Base-by-base conservation (phyloP, 2,113 vertebrate genomes). In the Rhinolophus sinicus region DNA sequence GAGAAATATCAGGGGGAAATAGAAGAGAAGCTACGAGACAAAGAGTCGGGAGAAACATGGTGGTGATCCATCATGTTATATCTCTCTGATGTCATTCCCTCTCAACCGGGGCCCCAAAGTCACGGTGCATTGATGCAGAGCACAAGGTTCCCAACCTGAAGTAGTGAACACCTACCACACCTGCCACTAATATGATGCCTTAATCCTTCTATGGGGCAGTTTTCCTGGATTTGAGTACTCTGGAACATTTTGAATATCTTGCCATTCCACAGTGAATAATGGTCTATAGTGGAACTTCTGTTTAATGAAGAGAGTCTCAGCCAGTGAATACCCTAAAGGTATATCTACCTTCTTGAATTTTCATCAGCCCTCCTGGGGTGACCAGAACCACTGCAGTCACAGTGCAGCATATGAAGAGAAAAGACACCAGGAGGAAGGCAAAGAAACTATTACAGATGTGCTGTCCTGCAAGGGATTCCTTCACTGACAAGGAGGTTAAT, bases 351-450 rank as follows among this genome's bases (percentile, higher is more conserved):
- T 60, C n/a, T 60, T 35, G 18, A 62, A 18, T 81, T n/a, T 82
- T 54, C 47, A 8, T 40, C 47, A 47, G 26, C 35, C 18, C 15
- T 54, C 69, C 21, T 35, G 24, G 65, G 18, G 60, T 58, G 35
- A 2, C 26, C 76, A 60, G 13, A 21, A 8, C 30, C 28, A 38
- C 0, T 47, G 47, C 47, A 47, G 47, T 47, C 0, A 0, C 15
- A n/a, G 22, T 56, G 8, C 47, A 50, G n/a, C 8, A 40, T 54
- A 12, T 33, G 22, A 77, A 26, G 28, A 83, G 40, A 88, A 4
- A 19, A 18, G 24, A 16, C 13, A 8, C 26, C 2, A 47, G 24
- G 14, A 52, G 2, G n/a, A 38, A 33, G 52, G 14, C 9, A 9
- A 19, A 75, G 11, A 18, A 44, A 19, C 28, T 69, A 5, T 28